Conservation (phyloP, 2,113 vertebrate species). For the Terrapene triunguis region DNA sequence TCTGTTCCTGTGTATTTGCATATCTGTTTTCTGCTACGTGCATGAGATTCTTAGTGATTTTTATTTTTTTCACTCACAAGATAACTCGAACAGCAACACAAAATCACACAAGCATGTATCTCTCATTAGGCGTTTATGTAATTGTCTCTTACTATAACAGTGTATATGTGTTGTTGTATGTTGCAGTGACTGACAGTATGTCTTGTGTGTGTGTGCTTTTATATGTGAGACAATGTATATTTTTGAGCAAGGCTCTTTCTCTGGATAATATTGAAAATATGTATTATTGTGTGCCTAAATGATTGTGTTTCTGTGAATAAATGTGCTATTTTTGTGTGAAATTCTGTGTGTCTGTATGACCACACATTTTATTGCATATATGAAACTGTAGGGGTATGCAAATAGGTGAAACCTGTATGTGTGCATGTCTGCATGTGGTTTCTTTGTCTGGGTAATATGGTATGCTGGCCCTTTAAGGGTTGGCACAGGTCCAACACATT, state of each 20-base stretch:
- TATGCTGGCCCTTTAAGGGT: not conserved
- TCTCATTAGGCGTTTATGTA: not conserved
- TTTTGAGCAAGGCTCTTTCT: not conserved
- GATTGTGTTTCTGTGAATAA: not conserved
- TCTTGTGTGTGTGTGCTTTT: not conserved
- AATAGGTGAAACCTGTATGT: not conserved
- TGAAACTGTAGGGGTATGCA: not conserved
- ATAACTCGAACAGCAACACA: rapidly evolving
- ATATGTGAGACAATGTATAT: not conserved
- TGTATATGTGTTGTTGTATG: not conserved
- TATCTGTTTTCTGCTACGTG: rapidly evolving
- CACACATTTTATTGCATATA: rapidly evolving
- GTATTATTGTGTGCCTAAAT: not conserved
- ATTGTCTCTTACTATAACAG: no score
- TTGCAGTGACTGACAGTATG: not conserved
- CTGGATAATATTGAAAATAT: not conserved
- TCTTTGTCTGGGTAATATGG: not conserved
- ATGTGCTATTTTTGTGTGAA: not conserved
- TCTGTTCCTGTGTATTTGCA: not conserved
- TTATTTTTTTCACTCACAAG: rapidly evolving
- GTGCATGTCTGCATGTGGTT: not conserved
- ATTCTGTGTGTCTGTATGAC: not conserved
- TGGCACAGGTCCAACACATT: not conserved
- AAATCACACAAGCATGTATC: not conserved
- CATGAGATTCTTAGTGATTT: not conserved